Percentiles rank a stretch among this genome's conserved stretches.
phyloP scores from a whole-genome alignment of 2,888 invertebrate species.

The Pammene aurita region DNA sequence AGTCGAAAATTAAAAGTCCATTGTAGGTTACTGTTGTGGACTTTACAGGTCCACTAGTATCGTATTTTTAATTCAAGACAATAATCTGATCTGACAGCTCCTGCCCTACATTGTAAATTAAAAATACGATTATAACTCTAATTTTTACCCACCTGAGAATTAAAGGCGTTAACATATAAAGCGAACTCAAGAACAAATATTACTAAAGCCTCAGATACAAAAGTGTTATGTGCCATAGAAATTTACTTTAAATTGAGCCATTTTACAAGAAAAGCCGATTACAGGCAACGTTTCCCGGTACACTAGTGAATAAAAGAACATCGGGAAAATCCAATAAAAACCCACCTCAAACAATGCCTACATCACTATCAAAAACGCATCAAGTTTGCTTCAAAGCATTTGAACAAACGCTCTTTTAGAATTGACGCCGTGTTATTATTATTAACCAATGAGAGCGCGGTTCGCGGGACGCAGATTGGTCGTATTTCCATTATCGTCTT shows the following conservation, averaged over 20 bases:
- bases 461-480: conserved; percentile 49
- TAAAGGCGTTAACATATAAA: background rate
- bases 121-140: no score
- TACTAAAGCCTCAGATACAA: background rate
- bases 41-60: no score
- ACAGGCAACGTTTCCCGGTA: conserved; percentile 6
- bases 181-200: background rate
- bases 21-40: no score
- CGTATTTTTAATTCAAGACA: no score
- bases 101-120: no score
- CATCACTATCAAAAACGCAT: conserved; percentile 1
- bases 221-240: background rate
- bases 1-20: no score
- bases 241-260: background rate
- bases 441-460: conserved; percentile 41
- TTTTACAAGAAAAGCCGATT: background rate
- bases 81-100: no score
- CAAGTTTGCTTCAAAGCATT: background rate
- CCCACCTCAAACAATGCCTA: conserved; percentile 5
- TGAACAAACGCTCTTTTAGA: background rate
- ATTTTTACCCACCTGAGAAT: background rate
- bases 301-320: conserved; percentile 21
- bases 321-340: conserved; percentile 31
- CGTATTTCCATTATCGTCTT: conserved; percentile 46
- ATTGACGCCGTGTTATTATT: background rate